Conservation (phyloP, 2,888 invertebrate species). For the Idaea aversata region DNA sequence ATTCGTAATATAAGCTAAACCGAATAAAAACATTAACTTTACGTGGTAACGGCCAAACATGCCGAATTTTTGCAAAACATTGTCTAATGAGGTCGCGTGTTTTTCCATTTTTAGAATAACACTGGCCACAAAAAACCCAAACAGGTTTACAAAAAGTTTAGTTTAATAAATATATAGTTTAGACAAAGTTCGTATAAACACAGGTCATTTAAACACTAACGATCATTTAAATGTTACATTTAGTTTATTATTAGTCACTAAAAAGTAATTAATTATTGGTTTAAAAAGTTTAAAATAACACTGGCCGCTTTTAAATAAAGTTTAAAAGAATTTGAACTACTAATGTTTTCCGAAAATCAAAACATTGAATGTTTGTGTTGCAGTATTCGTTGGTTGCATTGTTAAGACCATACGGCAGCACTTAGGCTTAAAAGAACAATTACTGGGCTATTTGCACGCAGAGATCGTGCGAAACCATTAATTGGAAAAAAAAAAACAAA, state of each 20-base stretch:
- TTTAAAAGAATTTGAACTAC: not conserved
- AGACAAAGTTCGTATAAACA: too few relatives aligned
- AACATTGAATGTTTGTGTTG: not conserved
- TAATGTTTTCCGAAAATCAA: not conserved
- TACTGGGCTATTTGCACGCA: too few relatives aligned
- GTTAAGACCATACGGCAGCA: not conserved
- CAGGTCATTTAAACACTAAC: too few relatives aligned
- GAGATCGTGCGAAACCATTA: too few relatives aligned
- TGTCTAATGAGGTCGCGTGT: slow-evolving; percentile 49
- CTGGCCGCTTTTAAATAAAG: not conserved
- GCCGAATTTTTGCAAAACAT: slow-evolving; percentile 64
- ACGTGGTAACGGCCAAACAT: slow-evolving; percentile 81
- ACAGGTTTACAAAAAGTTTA: too few relatives aligned
- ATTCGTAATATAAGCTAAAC: slow-evolving; percentile 80
- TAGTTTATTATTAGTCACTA: too few relatives aligned
- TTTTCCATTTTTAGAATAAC: slow-evolving; percentile 15
- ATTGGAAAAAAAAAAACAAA: too few relatives aligned
- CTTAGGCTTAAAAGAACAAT: too few relatives aligned
- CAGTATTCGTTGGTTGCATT: not conserved
- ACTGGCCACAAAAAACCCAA: not conserved
- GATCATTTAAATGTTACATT: too few relatives aligned
- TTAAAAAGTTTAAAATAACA: not conserved
- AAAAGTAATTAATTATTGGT: not conserved
- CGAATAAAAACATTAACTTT: slow-evolving; percentile 74
- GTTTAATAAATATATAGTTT: too few relatives aligned